Conservation (phyloP, 2,113 vertebrate genomes). For the human region DNA sequence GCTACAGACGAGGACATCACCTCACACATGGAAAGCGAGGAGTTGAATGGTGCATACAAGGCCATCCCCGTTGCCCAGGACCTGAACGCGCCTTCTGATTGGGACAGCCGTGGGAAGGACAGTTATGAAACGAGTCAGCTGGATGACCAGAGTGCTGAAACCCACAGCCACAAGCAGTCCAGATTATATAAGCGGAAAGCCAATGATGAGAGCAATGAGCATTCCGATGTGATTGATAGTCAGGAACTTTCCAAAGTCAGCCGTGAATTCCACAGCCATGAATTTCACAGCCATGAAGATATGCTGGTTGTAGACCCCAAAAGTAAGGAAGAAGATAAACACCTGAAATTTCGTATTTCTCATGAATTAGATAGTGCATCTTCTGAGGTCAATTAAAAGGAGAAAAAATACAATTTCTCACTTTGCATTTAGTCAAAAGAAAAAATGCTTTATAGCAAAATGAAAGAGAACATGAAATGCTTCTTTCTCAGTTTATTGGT, state of each 20-base stretch:
- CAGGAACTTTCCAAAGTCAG: conserved; percentile 49
- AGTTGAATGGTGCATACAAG: not conserved
- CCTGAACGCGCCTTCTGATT: not conserved
- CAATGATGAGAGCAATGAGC: conserved; percentile 42
- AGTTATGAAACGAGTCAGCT: conserved; percentile 71
- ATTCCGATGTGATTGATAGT: conserved; percentile 22
- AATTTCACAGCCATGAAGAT: conserved; percentile 69
- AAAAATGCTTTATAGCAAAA: not conserved
- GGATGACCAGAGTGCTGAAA: conserved; percentile 54
- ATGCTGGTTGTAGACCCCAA: conserved; percentile 46
- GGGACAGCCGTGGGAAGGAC: conserved; percentile 35
- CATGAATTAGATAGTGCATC: conserved; percentile 72
- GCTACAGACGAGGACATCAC: conserved; percentile 65
- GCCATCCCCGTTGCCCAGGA: not conserved
- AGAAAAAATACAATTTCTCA: conserved; percentile 23
- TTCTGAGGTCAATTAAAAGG: conserved; percentile 62
- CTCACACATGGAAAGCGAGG: conserved; percentile 57
- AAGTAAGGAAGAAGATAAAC: conserved; percentile 40
- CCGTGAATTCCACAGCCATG: not conserved
- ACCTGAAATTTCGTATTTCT: conserved; percentile 44
- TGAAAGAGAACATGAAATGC: conserved; percentile 45
- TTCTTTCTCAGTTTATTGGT: conserved; percentile 46
- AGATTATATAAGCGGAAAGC: not conserved
- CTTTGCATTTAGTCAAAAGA: conserved; percentile 51
- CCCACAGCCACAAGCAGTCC: conserved; percentile 56